Percentiles rank a stretch among this genome's conserved stretches.
These are phyloP conservation scores for Holothuria leucospilota DNA, from an alignment of 53 echinoderm and acorn worm genomes.

Conservation along the genomic window DNA sequence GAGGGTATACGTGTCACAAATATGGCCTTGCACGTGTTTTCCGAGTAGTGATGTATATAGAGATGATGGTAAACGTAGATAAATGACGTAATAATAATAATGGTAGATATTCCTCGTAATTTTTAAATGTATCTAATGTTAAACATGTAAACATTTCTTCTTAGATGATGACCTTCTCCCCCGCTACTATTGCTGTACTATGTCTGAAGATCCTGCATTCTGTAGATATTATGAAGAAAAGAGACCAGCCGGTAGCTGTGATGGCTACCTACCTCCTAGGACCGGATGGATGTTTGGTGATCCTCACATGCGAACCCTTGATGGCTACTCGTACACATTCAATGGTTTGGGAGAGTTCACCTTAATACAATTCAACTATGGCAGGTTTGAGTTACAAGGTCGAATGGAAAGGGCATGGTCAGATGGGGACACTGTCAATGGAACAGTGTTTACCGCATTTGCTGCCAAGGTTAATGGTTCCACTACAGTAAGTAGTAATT, in stretches of 20 bases:
- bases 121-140: neutral
- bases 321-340: constrained; percentile 80
- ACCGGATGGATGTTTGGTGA: constrained; percentile 82
- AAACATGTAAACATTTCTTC: neutral
- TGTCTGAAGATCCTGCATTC: constrained; percentile 57
- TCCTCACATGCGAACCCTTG: constrained; percentile 83
- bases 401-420: constrained; percentile 53
- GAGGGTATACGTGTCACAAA: no score
- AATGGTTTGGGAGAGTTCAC: constrained; percentile 66
- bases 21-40: no score
- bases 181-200: constrained; percentile 74
- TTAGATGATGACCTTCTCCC: constrained; percentile 79
- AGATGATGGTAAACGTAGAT: no score
- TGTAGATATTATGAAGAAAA: constrained; percentile 79
- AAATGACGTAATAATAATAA: no score
- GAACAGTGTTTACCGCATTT: constrained; percentile 67
- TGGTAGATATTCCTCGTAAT: no score
- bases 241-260: constrained; percentile 67
- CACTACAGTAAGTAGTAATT: constrained; percentile 41
- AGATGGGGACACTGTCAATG: constrained; percentile 29
- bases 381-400: constrained; percentile 56
- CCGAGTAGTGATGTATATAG: no score
- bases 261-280: constrained; percentile 68
- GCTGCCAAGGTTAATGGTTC: constrained; percentile 51
- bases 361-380: constrained; percentile 50